A percentile compares a stretch with the other conserved stretches of the same genome.
These are phyloP conservation scores for Dufourea novaeangliae DNA, from an alignment of 1,140 invertebrate species.

Conservation along the genomic window DNA sequence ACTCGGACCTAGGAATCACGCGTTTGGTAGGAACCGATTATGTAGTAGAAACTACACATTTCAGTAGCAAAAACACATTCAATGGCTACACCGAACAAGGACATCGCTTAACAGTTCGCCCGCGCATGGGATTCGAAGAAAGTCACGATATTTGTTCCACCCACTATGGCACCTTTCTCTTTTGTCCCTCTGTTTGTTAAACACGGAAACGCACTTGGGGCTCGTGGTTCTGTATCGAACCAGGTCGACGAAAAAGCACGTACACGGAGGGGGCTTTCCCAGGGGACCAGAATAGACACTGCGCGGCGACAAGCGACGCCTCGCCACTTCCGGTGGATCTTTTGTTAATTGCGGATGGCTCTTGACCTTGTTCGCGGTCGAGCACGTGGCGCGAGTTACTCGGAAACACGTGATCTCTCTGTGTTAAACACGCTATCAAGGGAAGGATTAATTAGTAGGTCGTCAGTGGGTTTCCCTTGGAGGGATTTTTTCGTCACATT, in stretches of 20 bases:
- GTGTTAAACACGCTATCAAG: background rate
- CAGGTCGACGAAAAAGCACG: background rate
- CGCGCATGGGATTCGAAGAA: background rate
- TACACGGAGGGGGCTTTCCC: background rate
- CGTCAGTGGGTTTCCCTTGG: background rate
- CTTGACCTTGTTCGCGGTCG: slow-evolving; percentile 21
- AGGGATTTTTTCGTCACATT: background rate
- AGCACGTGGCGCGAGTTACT: background rate
- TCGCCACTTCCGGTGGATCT: slow-evolving; percentile 10
- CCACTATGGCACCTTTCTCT: background rate
- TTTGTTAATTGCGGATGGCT: slow-evolving; percentile 20
- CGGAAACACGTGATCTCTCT: background rate
- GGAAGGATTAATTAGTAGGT: background rate
- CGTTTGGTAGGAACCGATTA: too few species aligned
- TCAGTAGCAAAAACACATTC: background rate
- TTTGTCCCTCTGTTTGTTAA: background rate
- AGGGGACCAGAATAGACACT: background rate
- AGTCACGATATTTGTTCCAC: background rate
- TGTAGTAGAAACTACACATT: too few species aligned
- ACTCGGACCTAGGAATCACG: too few species aligned
- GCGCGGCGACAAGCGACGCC: background rate
- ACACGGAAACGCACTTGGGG: slow-evolving; percentile 33
- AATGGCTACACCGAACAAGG: background rate
- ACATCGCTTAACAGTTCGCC: background rate
- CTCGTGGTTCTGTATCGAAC: background rate